phyloP scores from a whole-genome alignment of 2,888 invertebrate species.

The Isoperla grammatica region DNA sequence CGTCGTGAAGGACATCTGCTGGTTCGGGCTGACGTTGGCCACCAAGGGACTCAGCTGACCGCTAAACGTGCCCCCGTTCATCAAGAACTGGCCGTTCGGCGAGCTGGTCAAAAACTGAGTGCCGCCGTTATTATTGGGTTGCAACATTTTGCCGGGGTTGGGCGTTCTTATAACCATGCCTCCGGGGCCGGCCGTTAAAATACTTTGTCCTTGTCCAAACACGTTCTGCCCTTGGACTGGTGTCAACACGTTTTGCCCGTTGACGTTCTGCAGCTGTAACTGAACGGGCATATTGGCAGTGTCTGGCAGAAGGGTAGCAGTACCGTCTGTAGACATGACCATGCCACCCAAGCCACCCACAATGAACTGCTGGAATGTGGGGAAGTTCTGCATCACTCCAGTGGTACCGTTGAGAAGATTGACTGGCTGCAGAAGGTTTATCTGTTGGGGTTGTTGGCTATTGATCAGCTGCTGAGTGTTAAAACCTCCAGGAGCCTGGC shows the following conservation, averaged over 20 bases:
- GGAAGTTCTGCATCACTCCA: conserved; percentile 68
- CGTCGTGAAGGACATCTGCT: conserved; percentile 57
- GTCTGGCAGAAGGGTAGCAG: conserved; percentile 66
- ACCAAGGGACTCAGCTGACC: conserved; percentile 64
- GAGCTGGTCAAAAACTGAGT: conserved; percentile 58
- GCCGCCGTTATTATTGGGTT: conserved; percentile 59
- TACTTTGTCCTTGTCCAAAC: conserved; percentile 59
- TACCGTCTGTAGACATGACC: conserved; percentile 71
- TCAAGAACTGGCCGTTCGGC: conserved; percentile 67
- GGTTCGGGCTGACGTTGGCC: conserved; percentile 63
- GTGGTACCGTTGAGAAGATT: conserved; percentile 68
- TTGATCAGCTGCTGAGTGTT: conserved; percentile 62
- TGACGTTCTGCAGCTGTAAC: conserved; percentile 72
- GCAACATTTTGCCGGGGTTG: conserved; percentile 42
- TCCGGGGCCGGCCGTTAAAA: conserved; percentile 58
- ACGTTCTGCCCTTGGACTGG: conserved; percentile 60
- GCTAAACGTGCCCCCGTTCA: conserved; percentile 51
- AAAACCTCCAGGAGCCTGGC: conserved; percentile 54
- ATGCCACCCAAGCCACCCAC: conserved; percentile 75
- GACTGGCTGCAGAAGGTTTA: conserved; percentile 65
- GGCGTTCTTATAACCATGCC: conserved; percentile 77
- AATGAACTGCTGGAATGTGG: conserved; percentile 75
- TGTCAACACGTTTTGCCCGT: conserved; percentile 68
- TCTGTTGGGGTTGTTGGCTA: conserved; percentile 49
- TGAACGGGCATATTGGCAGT: conserved; percentile 65